Evolutionary conservation across 2,797 vertebrate genomes (phyloP), one percentile per base, ranked within the genome.

Genomic region (Gallinago nigripennis): DNA sequence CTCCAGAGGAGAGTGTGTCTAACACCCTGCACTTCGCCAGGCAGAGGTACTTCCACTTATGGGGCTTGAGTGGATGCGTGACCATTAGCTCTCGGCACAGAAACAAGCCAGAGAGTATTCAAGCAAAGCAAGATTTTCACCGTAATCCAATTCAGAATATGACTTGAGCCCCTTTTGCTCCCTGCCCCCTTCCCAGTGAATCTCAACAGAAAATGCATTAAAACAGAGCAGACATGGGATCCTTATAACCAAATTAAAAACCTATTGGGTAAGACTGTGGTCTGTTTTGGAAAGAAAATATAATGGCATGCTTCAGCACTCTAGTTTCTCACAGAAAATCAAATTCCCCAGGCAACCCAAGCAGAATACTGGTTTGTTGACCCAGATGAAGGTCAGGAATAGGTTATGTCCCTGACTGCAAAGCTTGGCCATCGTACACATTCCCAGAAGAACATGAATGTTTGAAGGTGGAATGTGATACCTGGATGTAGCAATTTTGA

Each of bases 1-100:
- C 7, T 86, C 50, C 28, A 58, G 30, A 72, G 63, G 3, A 65
- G 20, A 17, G 4, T 1, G 33, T 18, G 48, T 20, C 76, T 13
- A 35, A 45, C 17, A 16, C 5, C 21, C 19, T 1, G 1, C 30
- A 1, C 17, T 27, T 28, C 2, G 1, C 41, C 77, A 35, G 25
- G 85, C 58, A 53, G 24, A 69, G 31, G 6, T 12, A 11, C 57
- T 66, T 82, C 70, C 45, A 30, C 50, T 64, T 35, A 0, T 0
- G 4, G 23, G 14, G 48, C 48, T 18, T 33, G 69, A 78, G 73
- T 12, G 28, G n/a, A 51, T 24, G n/a, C 10, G 31, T 20, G n/a
- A 70, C 30, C 57, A 17, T 37, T 37, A 90, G 35, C 48, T 63
- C 73, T 23, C 23, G 43, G 33, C 51, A 54, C 0, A 43, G 78